These are phyloP conservation scores for Lepisosteus oculatus DNA, from an alignment of 2,113 vertebrate species.

Conservation along the genomic window DNA sequence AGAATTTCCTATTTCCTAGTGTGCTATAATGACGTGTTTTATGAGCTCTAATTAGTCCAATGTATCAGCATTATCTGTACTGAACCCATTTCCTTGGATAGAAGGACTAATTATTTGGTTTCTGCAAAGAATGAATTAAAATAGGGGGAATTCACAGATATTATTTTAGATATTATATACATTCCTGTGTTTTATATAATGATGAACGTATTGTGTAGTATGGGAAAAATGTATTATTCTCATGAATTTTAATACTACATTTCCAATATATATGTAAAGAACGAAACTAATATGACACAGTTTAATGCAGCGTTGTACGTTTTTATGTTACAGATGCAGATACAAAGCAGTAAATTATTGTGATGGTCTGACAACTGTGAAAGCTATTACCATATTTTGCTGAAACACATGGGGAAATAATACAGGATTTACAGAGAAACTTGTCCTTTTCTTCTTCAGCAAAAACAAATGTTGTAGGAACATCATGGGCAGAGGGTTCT, in stretches of 20 bases:
- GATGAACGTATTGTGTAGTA: conserved; percentile 23
- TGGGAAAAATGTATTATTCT: conserved; percentile 62
- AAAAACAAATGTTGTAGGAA: not conserved
- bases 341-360: conserved; percentile 55
- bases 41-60: too few species aligned
- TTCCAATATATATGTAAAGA: conserved; percentile 49
- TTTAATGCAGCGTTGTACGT: conserved; percentile 24
- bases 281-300: conserved; percentile 40
- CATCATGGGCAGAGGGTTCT: not conserved
- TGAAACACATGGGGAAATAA: conserved; percentile 2
- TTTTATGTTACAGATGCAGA: conserved; percentile 52
- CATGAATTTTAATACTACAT: conserved; percentile 64
- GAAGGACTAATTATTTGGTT: too few species aligned
- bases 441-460: not conserved
- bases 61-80: too few species aligned
- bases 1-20: too few species aligned
- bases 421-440: not conserved
- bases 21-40: too few species aligned
- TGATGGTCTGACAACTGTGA: conserved; percentile 45
- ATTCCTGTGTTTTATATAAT: conserved; percentile 25
- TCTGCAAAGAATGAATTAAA: too few species aligned
- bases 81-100: too few species aligned
- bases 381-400: conserved; percentile 35
- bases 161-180: conserved; percentile 30
- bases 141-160: not conserved